phyloP scores from a whole-genome alignment of 2,797 vertebrate species.

The Chaetophractus vellerosus region DNA sequence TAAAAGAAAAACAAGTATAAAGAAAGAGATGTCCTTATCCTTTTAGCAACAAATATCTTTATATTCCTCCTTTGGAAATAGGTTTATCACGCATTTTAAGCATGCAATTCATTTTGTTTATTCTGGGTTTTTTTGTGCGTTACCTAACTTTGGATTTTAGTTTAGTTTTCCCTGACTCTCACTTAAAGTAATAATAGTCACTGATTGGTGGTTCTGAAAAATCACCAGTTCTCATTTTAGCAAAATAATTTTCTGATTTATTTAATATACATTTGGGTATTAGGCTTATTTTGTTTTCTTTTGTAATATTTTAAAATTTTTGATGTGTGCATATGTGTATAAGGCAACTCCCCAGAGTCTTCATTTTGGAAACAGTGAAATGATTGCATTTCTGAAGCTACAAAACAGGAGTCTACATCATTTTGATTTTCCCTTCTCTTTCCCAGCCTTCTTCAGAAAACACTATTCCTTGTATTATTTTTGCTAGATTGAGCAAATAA shows the following conservation, averaged over 20 bases:
- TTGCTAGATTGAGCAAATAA: background rate
- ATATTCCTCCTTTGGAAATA: background rate
- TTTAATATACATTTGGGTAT: background rate
- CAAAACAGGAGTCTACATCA: background rate
- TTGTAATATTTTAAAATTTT: background rate
- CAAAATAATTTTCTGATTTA: background rate
- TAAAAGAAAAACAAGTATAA: background rate
- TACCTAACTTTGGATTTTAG: background rate
- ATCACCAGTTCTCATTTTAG: background rate
- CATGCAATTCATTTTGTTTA: background rate
- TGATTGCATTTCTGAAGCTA: background rate
- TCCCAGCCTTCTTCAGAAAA: background rate
- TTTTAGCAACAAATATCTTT: background rate
- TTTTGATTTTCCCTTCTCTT: background rate
- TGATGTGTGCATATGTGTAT: background rate
- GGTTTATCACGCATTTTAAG: background rate
- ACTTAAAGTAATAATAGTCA: background rate
- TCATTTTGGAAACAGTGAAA: background rate
- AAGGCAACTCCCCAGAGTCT: rapidly evolving
- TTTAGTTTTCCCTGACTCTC: background rate
- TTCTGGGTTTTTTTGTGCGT: background rate
- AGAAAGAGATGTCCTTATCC: background rate
- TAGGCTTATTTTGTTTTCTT: background rate
- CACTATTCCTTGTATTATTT: background rate
- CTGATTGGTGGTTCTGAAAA: background rate